A percentile compares a stretch with the other conserved stretches of the same genome.
These are phyloP conservation scores for Lepilemur septentrionalis DNA, from an alignment of 2,797 vertebrate genomes.

Conservation along the genomic window DNA sequence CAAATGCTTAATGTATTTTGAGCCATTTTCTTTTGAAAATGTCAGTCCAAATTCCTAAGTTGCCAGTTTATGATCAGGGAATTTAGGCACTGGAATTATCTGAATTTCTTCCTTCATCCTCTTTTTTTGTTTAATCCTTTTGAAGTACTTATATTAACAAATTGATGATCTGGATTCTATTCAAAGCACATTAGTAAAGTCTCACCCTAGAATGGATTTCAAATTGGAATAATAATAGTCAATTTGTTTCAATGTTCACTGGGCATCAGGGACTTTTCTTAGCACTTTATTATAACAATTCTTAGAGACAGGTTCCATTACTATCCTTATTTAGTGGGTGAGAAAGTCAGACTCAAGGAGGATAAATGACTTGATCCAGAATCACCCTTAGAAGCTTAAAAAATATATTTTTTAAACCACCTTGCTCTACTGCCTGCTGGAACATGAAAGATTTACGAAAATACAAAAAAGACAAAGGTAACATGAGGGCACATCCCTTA, in stretches of 20 bases:
- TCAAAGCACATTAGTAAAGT: not conserved
- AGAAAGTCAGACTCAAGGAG: not conserved
- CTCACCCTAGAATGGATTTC: not conserved
- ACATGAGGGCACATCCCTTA: not conserved
- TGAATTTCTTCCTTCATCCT: not conserved
- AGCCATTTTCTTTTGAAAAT: slow-evolving; percentile 3
- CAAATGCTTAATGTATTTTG: not conserved
- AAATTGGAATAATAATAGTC: not conserved
- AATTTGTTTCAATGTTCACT: not conserved
- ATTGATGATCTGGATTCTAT: not conserved
- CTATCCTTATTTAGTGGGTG: not conserved
- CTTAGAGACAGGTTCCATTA: not conserved
- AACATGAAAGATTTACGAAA: not conserved
- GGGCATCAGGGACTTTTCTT: not conserved
- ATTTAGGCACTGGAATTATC: not conserved
- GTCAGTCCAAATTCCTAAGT: not conserved
- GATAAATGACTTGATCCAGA: not conserved
- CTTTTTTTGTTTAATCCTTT: not conserved
- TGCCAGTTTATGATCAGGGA: not conserved
- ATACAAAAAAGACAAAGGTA: not conserved
- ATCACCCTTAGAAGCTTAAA: not conserved
- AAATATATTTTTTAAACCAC: too few species aligned
- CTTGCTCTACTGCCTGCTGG: not conserved
- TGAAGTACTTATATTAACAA: slow-evolving; percentile 28
- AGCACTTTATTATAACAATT: not conserved